These are phyloP conservation scores for Ommatoiulus sabulosus DNA, from an alignment of 2,888 invertebrate genomes.

Conservation along the genomic window DNA sequence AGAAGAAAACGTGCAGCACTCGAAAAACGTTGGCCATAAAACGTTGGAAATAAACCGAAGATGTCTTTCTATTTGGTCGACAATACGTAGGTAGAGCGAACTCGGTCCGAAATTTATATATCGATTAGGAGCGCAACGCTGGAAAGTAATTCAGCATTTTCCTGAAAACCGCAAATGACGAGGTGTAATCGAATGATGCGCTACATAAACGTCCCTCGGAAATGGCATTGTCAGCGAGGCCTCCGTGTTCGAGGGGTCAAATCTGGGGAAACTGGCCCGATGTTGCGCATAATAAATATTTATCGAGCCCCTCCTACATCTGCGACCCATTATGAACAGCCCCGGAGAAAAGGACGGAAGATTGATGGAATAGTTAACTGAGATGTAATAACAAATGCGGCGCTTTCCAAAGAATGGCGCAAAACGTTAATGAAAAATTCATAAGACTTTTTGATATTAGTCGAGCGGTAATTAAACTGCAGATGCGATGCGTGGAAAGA, in stretches of 20 bases:
- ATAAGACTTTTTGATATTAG: conserved; percentile 8
- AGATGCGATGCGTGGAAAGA: neutral
- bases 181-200: conserved; percentile 23
- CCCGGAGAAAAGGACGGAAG: neutral
- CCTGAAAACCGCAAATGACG: neutral
- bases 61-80: conserved; percentile 13
- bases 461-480: neutral
- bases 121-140: neutral
- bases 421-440: neutral
- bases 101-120: conserved; percentile 7
- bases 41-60: conserved; percentile 16
- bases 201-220: conserved; percentile 25
- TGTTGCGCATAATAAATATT: conserved; percentile 41
- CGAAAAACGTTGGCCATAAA: neutral
- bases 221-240: neutral
- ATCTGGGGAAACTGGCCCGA: neutral
- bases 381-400: neutral
- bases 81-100: conserved; percentile 26
- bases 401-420: neutral
- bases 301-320: conserved; percentile 1
- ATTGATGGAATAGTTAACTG: conserved; percentile 21
- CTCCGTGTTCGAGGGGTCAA: neutral
- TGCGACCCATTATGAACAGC: neutral
- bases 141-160: conserved; percentile 23
- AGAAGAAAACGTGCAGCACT: neutral